These are phyloP conservation scores for Decapterus maruadsi DNA, from an alignment of 2,797 vertebrate species.

Conservation along the genomic window DNA sequence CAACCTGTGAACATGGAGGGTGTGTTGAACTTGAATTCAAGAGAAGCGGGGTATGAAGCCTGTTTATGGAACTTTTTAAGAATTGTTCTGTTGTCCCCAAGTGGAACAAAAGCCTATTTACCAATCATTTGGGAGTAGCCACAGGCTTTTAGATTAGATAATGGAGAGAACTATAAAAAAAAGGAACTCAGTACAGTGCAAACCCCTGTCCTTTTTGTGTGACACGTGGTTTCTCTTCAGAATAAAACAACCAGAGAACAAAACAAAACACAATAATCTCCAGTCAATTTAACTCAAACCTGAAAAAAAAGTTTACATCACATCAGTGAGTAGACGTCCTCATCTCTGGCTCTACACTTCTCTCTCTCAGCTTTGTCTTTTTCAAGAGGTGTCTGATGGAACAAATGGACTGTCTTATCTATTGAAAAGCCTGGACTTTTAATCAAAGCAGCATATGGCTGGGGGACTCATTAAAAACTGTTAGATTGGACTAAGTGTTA, in stretches of 20 bases:
- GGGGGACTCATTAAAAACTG: conserved; percentile 79
- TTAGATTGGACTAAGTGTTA: conserved; percentile 75
- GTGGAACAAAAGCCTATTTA: too few relatives aligned
- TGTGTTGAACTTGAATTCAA: too few relatives aligned
- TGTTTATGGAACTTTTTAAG: not conserved
- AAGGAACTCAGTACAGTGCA: not conserved
- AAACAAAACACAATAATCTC: not conserved
- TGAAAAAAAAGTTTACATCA: not conserved
- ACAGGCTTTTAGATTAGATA: not conserved
- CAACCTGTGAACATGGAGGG: too few relatives aligned
- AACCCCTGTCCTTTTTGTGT: not conserved
- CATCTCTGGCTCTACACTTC: conserved; percentile 3
- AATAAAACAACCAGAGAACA: not conserved
- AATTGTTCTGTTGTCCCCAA: not conserved
- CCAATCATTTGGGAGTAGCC: not conserved
- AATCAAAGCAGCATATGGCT: conserved; percentile 73
- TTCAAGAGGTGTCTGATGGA: conserved; percentile 35
- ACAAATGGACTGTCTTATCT: conserved; percentile 69
- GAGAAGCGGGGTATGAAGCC: not conserved
- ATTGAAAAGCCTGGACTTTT: conserved; percentile 72
- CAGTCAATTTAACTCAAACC: not conserved
- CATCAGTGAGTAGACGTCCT: conserved; percentile 13
- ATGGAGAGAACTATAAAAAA: not conserved
- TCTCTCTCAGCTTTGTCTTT: conserved; percentile 14
- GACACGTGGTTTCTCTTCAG: not conserved